Percentiles rank a stretch among this genome's conserved stretches.
phyloP scores from a whole-genome alignment of 2,888 invertebrate genomes.

The Torymus tubicola region DNA sequence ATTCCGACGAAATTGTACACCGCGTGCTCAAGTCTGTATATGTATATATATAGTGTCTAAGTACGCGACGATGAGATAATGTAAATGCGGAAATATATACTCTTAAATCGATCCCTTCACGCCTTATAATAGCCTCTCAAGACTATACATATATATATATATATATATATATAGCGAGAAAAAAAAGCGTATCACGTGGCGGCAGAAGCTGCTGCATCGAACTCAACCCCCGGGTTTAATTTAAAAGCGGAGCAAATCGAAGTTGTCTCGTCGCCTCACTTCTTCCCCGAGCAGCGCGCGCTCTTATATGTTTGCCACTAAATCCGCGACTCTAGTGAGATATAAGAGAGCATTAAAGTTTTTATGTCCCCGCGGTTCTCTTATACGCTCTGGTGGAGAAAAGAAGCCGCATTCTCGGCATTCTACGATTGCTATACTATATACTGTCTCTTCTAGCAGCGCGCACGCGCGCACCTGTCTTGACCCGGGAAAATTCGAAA shows the following conservation, averaged over 20 bases:
- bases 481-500: constrained; percentile 30
- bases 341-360: constrained; percentile 38
- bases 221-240: neutral
- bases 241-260: constrained; percentile 17
- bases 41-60: no score
- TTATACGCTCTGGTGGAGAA: neutral
- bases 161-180: neutral
- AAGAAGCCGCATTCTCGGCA: constrained; percentile 19
- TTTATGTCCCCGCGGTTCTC: neutral
- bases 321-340: constrained; percentile 31
- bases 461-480: constrained; percentile 5
- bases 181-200: neutral
- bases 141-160: no score
- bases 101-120: no score
- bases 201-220: no score
- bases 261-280: neutral
- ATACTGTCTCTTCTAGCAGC: neutral
- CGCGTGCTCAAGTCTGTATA: no score
- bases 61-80: no score
- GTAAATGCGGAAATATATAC: no score
- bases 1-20: no score
- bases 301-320: constrained; percentile 22
- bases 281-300: no score
- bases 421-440: constrained; percentile 2
- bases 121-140: no score